Conservation (phyloP, 2,888 invertebrate genomes). For the Calameuta filiformis region DNA sequence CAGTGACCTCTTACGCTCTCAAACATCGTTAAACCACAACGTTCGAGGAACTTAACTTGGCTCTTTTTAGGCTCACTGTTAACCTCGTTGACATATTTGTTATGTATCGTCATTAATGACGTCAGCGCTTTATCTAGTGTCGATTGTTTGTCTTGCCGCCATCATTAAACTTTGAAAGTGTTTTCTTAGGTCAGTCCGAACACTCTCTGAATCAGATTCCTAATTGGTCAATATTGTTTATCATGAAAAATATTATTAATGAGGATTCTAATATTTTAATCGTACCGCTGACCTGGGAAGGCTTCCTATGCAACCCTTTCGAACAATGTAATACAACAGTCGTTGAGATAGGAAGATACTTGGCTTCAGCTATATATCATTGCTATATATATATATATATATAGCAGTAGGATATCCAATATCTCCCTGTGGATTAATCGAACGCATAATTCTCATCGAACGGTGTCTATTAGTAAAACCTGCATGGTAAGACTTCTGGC, state of each 20-base stretch:
- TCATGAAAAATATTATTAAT: too few species aligned
- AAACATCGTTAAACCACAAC: conserved; percentile 10
- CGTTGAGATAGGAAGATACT: background rate
- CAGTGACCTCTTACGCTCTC: conserved; percentile 17
- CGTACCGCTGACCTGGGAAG: too few species aligned
- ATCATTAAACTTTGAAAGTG: background rate
- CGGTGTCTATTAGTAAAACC: background rate
- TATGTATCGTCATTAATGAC: background rate
- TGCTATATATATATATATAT: background rate
- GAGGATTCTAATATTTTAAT: too few species aligned
- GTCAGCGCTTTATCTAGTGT: background rate
- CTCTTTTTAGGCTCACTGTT: background rate
- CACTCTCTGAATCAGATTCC: too few species aligned
- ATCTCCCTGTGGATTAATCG: background rate
- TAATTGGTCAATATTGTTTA: too few species aligned
- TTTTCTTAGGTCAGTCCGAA: too few species aligned
- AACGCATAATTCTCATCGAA: background rate
- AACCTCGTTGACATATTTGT: background rate
- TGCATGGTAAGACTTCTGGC: background rate
- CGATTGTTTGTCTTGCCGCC: background rate
- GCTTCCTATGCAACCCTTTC: background rate
- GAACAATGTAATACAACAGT: background rate
- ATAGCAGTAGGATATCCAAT: background rate
- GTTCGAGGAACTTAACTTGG: background rate
- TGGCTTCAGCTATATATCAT: background rate